A percentile compares a stretch with the other conserved stretches of the same genome.
These are phyloP conservation scores for Pyrgilauda ruficollis DNA, from an alignment of 2,113 vertebrate genomes.

Conservation along the genomic window DNA sequence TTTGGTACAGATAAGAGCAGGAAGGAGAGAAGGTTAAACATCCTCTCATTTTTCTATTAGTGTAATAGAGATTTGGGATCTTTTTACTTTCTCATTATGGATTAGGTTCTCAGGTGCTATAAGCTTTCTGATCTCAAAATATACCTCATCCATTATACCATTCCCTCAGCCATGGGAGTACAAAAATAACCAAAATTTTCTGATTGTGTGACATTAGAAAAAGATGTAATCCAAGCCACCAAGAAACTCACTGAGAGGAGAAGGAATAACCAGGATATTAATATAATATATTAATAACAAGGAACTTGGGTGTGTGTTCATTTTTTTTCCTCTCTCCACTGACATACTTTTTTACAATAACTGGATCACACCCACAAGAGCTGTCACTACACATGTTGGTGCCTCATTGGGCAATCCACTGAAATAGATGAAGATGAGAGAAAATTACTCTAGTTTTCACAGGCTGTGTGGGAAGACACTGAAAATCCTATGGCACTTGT, in stretches of 20 bases:
- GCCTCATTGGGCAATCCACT: background rate
- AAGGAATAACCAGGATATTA: background rate
- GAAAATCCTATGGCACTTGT: background rate
- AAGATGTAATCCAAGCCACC: background rate
- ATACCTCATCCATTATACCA: fast-evolving
- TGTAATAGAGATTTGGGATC: background rate
- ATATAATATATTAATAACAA: background rate
- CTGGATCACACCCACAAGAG: background rate
- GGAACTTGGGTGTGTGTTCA: background rate
- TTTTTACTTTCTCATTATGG: background rate
- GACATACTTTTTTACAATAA: background rate
- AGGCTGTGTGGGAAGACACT: background rate
- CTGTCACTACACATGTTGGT: background rate
- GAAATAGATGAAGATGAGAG: background rate
- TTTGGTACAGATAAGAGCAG: background rate
- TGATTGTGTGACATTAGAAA: background rate
- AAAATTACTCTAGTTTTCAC: background rate
- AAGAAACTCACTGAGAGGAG: background rate
- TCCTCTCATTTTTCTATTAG: background rate
- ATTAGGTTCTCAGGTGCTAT: background rate
- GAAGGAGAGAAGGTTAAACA: background rate
- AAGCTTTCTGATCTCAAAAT: background rate
- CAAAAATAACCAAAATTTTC: background rate
- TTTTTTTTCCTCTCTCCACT: background rate
- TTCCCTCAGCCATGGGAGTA: background rate